phyloP scores from a whole-genome alignment of 2,113 vertebrate genomes.

The Tichodroma muraria region DNA sequence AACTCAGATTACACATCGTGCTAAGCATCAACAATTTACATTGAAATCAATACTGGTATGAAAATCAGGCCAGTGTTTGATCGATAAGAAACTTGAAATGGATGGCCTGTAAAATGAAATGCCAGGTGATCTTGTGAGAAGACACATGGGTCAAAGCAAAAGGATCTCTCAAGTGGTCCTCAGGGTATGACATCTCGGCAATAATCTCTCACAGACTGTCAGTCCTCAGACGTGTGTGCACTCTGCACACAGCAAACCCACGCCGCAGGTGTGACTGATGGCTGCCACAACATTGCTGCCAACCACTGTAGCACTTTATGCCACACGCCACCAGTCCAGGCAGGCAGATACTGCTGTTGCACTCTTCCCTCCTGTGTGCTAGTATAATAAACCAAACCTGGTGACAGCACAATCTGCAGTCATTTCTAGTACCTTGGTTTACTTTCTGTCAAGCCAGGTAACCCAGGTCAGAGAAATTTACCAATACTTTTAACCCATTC shows the following conservation, averaged over 20 bases:
- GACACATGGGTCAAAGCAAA: neutral
- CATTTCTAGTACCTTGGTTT: neutral
- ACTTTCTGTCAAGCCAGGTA: neutral
- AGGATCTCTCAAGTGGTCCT: neutral
- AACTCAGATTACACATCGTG: neutral
- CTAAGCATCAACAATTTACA: neutral
- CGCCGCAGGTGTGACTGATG: fast-evolving
- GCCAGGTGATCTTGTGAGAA: neutral
- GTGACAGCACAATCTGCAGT: neutral
- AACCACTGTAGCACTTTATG: neutral
- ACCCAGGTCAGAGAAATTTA: neutral
- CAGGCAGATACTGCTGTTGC: neutral
- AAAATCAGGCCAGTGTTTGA: neutral
- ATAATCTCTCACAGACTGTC: neutral
- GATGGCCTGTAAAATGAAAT: neutral
- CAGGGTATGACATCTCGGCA: neutral
- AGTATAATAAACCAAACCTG: neutral
- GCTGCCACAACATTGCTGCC: neutral
- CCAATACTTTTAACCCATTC: neutral
- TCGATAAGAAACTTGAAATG: neutral
- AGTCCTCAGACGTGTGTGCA: neutral
- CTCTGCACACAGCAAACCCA: neutral
- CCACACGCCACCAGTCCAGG: neutral
- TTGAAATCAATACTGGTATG: neutral
- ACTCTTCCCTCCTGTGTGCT: too few relatives aligned